phyloP scores from a whole-genome alignment of 2,797 vertebrate genomes.

The Tinamus major region DNA sequence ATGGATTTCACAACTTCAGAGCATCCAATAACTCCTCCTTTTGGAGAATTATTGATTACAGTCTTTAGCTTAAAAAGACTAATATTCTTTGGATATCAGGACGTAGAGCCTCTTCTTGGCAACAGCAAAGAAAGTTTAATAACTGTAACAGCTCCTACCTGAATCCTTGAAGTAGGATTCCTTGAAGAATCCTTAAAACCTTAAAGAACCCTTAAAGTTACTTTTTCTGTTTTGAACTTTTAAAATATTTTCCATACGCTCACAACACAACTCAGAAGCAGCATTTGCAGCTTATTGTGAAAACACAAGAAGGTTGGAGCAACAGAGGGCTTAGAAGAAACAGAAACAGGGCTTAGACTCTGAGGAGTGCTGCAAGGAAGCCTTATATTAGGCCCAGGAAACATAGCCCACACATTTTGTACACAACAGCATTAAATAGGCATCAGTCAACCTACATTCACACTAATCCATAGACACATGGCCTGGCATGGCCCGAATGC shows the following conservation, averaged over 20 bases:
- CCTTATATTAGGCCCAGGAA: neutral
- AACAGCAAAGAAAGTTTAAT: neutral
- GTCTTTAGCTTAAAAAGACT: slow-evolving; percentile 2
- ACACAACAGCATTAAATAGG: neutral
- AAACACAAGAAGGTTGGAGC: neutral
- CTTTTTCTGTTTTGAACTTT: neutral
- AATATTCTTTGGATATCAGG: neutral
- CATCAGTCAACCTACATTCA: neutral
- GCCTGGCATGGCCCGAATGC: neutral
- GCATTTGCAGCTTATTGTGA: neutral
- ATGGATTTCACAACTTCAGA: neutral
- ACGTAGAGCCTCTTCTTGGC: neutral
- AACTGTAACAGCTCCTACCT: neutral
- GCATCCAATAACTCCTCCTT: neutral
- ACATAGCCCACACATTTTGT: neutral
- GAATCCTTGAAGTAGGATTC: neutral
- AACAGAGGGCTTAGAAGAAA: neutral
- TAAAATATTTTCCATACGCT: neutral
- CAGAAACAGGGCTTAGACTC: too few species aligned
- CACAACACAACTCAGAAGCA: neutral
- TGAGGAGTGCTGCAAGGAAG: neutral
- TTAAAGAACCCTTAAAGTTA: neutral
- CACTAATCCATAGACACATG: neutral
- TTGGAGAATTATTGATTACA: neutral
- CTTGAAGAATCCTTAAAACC: too few species aligned